These are phyloP conservation scores for Sisor rabdophorus DNA, from an alignment of 2,113 vertebrate species.

Conservation along the genomic window DNA sequence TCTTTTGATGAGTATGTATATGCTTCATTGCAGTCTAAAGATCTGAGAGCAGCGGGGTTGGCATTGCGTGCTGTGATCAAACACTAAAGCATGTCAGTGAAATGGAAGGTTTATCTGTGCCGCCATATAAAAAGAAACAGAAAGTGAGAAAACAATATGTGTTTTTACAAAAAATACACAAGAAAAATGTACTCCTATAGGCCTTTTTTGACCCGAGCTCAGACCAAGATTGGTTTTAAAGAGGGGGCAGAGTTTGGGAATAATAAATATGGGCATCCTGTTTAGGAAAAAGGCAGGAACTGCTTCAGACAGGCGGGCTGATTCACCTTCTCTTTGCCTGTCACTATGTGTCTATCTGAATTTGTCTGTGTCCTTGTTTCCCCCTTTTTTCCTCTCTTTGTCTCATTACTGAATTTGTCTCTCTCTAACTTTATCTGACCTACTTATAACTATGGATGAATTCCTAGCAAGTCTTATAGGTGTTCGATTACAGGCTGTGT, in stretches of 20 bases:
- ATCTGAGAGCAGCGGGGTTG: slow-evolving; percentile 8
- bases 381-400: slow-evolving; percentile 22
- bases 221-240: background rate
- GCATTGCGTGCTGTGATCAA: slow-evolving; percentile 37
- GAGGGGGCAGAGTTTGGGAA: background rate
- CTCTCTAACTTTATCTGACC: slow-evolving; percentile 39
- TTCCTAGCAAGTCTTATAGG: slow-evolving; percentile 43
- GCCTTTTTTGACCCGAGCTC: background rate
- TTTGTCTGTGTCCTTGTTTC: background rate
- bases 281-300: slow-evolving; percentile 22
- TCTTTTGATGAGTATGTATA: slow-evolving; percentile 38
- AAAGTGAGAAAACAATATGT: background rate
- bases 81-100: slow-evolving; percentile 17
- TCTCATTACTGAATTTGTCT: slow-evolving; percentile 21
- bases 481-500: slow-evolving; percentile 35
- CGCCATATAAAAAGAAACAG: slow-evolving; percentile 8
- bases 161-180: slow-evolving; percentile 1
- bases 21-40: slow-evolving; percentile 7
- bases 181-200: background rate
- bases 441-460: slow-evolving; percentile 47
- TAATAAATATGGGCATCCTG: slow-evolving; percentile 35
- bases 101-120: slow-evolving; percentile 35
- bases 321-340: background rate
- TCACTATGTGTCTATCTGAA: background rate
- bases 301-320: slow-evolving; percentile 6